phyloP scores from a whole-genome alignment of 2,888 invertebrate genomes.

The Drosophila nr. medialis region DNA sequence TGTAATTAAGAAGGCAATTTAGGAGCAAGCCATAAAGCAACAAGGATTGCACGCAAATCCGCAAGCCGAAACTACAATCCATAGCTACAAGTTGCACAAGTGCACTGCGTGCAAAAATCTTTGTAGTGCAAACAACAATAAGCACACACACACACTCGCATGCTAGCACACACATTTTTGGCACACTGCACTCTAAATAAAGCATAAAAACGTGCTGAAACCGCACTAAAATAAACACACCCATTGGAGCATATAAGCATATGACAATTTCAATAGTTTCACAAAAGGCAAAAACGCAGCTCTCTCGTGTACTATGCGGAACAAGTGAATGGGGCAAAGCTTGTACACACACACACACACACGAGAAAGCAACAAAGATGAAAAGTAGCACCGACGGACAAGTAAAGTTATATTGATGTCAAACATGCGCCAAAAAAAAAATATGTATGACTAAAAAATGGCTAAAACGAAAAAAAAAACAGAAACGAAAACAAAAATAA shows the following conservation, averaged over 20 bases:
- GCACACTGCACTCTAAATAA: constrained; percentile 22
- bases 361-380: constrained; percentile 32
- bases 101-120: constrained; percentile 27
- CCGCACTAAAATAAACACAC: constrained; percentile 38
- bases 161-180: constrained; percentile 7
- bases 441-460: constrained; percentile 22
- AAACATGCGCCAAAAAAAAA: constrained; percentile 67
- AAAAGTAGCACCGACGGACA: constrained; percentile 46
- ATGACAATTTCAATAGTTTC: constrained; percentile 65
- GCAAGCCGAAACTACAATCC: constrained; percentile 9
- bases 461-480: constrained; percentile 25
- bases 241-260: constrained; percentile 61
- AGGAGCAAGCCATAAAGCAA: constrained; percentile 4
- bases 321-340: constrained; percentile 65
- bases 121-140: constrained; percentile 45
- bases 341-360: constrained; percentile 19
- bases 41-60: constrained; percentile 22
- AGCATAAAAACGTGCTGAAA: constrained; percentile 46
- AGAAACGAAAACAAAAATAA: constrained; percentile 26
- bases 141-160: constrained; percentile 15
- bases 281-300: constrained; percentile 60
- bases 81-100: constrained; percentile 10
- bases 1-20: constrained; percentile 18
- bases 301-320: constrained; percentile 54
- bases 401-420: constrained; percentile 75